Conservation (phyloP, 2,888 invertebrate genomes). For the Cartodere bifasciata region DNA sequence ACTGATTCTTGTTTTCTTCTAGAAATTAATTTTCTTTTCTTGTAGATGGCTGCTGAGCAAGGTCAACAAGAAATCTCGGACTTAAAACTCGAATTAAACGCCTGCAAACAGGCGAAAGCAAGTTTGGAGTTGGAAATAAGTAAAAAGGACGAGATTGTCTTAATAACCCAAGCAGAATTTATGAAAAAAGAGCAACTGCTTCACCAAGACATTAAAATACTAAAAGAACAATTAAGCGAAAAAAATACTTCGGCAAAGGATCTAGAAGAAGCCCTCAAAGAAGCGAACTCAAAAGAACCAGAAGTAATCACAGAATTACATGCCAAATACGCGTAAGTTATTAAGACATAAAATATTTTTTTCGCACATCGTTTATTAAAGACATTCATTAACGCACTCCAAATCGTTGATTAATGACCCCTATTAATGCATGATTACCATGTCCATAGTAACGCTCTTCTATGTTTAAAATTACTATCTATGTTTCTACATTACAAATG, state of each 20-base stretch:
- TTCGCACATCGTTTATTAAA: too few relatives aligned
- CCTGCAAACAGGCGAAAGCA: slow-evolving; percentile 27
- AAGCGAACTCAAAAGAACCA: slow-evolving; percentile 19
- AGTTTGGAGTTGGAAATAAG: slow-evolving; percentile 27
- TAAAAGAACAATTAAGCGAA: slow-evolving; percentile 33
- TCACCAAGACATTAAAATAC: slow-evolving; percentile 25
- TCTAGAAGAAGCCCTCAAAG: slow-evolving; percentile 23
- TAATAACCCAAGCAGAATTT: slow-evolving; percentile 28
- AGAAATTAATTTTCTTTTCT: too few relatives aligned
- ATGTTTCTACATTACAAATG: too few relatives aligned
- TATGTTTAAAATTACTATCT: too few relatives aligned
- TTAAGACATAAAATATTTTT: too few relatives aligned
- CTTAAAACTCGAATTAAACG: slow-evolving; percentile 28
- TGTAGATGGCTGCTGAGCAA: slow-evolving; percentile 24
- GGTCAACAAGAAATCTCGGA: slow-evolving; percentile 24
- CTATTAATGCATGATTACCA: too few relatives aligned
- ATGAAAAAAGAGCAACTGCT: slow-evolving; percentile 24
- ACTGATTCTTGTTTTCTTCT: too few relatives aligned
- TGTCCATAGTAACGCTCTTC: too few relatives aligned
- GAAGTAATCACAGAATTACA: slow-evolving; percentile 17
- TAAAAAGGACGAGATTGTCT: slow-evolving; percentile 29
- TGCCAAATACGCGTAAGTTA: slow-evolving; percentile 11
- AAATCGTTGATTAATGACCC: too few relatives aligned
- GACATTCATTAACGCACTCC: too few relatives aligned
- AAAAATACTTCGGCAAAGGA: slow-evolving; percentile 31